phyloP scores from a whole-genome alignment of 2,888 invertebrate species.

The Xestia rhomboidea region DNA sequence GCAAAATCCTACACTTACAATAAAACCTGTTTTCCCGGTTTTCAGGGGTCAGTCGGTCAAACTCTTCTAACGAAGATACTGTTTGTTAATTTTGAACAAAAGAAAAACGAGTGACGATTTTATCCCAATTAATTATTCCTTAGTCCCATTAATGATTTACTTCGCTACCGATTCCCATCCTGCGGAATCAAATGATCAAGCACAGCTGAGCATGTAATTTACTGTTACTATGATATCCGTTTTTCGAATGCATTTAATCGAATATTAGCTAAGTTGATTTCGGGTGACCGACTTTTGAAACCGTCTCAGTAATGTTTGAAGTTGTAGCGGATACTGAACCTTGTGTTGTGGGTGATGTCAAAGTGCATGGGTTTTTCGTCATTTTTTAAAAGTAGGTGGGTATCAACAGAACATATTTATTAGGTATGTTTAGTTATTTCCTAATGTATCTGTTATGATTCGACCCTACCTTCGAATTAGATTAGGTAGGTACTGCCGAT shows the following conservation, averaged over 20 bases:
- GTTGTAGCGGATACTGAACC: not conserved
- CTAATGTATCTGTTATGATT: not conserved
- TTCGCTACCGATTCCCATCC: not conserved
- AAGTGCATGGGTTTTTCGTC: not conserved
- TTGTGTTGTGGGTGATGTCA: not conserved
- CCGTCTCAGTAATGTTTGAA: not conserved
- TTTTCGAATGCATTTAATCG: not conserved
- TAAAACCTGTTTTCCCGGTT: slow-evolving; percentile 22
- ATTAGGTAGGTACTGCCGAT: not conserved
- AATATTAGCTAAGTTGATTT: not conserved
- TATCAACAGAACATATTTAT: not conserved
- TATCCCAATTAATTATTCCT: too few relatives aligned
- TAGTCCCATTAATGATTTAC: too few relatives aligned
- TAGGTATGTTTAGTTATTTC: not conserved
- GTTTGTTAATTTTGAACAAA: slow-evolving; percentile 18
- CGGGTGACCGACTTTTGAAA: not conserved
- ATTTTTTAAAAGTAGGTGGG: not conserved
- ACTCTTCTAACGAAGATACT: not conserved
- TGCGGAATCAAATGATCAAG: not conserved
- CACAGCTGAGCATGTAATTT: not conserved
- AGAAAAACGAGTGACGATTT: too few relatives aligned
- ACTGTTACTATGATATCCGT: not conserved
- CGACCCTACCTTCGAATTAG: not conserved
- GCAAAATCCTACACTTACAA: slow-evolving; percentile 8
- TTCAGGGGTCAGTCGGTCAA: slow-evolving; percentile 54